Evolutionary conservation across 2,113 vertebrate genomes (phyloP).

Genomic region (Himantopus leucocephalus): DNA sequence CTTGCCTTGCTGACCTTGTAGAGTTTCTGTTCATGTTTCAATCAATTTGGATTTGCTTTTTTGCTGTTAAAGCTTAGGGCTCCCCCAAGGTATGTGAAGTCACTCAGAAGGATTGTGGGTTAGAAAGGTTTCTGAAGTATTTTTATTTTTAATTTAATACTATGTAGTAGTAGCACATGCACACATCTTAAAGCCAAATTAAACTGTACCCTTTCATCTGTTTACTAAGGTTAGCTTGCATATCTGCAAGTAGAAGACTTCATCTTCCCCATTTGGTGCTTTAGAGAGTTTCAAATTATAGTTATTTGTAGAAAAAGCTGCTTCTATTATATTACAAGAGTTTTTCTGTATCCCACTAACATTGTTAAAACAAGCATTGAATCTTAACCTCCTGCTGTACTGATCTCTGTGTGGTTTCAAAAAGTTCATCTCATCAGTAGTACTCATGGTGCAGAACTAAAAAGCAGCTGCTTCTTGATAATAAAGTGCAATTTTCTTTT

Average conservation of each 20-base stretch:
- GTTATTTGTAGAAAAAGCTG: not conserved
- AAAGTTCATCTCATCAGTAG: not conserved
- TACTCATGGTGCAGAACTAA: not conserved
- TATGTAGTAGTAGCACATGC: not conserved
- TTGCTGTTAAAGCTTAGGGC: not conserved
- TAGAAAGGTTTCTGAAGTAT: not conserved
- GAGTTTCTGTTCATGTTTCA: not conserved
- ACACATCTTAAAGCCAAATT: not conserved
- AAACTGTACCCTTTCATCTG: not conserved
- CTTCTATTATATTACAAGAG: not conserved
- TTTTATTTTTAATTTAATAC: slow-evolving; percentile 1
- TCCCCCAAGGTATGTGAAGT: not conserved
- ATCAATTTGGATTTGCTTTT: not conserved
- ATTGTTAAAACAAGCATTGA: not conserved
- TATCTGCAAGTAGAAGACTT: not conserved
- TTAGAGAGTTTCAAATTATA: not conserved
- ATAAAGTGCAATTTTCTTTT: not conserved
- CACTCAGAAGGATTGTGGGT: not conserved
- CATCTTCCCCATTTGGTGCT: not conserved
- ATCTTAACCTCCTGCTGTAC: not conserved
- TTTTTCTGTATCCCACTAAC: not conserved
- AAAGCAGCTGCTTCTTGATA: not conserved
- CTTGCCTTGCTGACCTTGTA: not conserved
- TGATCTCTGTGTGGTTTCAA: not conserved
- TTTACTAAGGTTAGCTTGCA: not conserved